Base-by-base conservation (phyloP, 1,140 invertebrate species). In the Drosophila nigrodunni region DNA sequence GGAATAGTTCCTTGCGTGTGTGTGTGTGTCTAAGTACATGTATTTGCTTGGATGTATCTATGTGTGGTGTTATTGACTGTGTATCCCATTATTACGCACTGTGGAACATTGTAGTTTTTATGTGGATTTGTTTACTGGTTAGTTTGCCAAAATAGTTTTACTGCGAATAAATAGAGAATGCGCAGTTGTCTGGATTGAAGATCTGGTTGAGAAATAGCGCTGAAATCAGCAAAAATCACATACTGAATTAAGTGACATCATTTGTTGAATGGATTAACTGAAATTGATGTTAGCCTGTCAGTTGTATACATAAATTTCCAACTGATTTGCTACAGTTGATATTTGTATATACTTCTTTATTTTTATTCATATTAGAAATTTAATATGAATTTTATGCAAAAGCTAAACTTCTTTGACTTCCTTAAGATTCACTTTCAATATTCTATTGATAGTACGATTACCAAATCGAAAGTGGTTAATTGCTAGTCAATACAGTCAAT, bases 201-300 rank as follows among this genome's bases (percentile, higher is more conserved):
- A 66, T 37, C 73, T 61, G 30, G 44, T 49, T 18, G 10, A 13
- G 18, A 44, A 47, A 13, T 35, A 43, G 2, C 11, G 61, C 70
- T 75, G 74, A 74, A 39, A 69, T 35, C 60, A 52, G 35, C 34
- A 13, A 47, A 30, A 62, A 81, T 74, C 64, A 50, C 34, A 35
- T 41, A 15, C 4, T 34, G 62, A 47, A 68, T 76, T 76, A 44
- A 64, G 75, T 82, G 70, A 81, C 78, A 82, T 82, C 66, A 72
- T 60, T 60, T 52, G 25, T 30, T 43, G 25, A 18, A 37, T 21
- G 35, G 15, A 61, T 61, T 41, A 52, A 39, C 37, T 50, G n/a
- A 69, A 60, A 18, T 61, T 52, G 35, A 43, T 54, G 30, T 67
- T 18, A 47, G 54, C 15, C 37, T 43, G 35, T 7, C 10, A 13